Percentiles rank a stretch among this genome's conserved stretches.
Evolutionary conservation across 2,888 invertebrate species (phyloP).

Genomic region (Vesta saturnalis): DNA sequence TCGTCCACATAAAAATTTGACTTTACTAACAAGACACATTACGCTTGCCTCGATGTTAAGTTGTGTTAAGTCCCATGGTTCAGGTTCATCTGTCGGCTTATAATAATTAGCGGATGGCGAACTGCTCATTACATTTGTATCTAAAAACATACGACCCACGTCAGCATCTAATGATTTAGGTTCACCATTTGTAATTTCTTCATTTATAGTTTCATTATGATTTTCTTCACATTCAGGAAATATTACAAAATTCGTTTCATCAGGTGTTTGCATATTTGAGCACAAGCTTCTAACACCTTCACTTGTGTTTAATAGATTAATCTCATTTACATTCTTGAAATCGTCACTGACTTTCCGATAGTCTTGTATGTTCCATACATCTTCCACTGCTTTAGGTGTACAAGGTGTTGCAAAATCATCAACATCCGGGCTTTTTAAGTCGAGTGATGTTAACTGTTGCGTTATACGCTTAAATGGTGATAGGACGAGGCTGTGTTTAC

Average conservation of each 20-base stretch:
- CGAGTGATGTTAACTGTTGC: slow-evolving; percentile 77
- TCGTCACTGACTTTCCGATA: slow-evolving; percentile 42
- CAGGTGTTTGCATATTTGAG: slow-evolving; percentile 56
- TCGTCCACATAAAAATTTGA: slow-evolving; percentile 80
- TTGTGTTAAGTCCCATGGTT: slow-evolving; percentile 87
- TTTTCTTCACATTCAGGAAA: slow-evolving; percentile 66
- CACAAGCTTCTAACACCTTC: slow-evolving; percentile 57
- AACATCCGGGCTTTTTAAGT: slow-evolving; percentile 76
- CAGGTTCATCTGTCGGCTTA: slow-evolving; percentile 82
- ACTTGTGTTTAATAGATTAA: slow-evolving; percentile 57
- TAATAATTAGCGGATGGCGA: slow-evolving; percentile 82
- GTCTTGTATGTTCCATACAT: slow-evolving; percentile 67
- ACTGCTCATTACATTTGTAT: slow-evolving; percentile 64
- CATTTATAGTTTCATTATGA: slow-evolving; percentile 38
- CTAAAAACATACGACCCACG: slow-evolving; percentile 61
- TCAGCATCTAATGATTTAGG: slow-evolving; percentile 50
- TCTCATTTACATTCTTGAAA: slow-evolving; percentile 40
- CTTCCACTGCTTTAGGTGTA: slow-evolving; percentile 70
- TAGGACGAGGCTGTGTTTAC: slow-evolving; percentile 58
- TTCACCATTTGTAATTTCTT: slow-evolving; percentile 46
- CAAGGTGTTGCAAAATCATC: slow-evolving; percentile 77
- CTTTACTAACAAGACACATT: slow-evolving; percentile 86
- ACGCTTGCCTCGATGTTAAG: slow-evolving; percentile 88
- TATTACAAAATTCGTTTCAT: slow-evolving; percentile 66
- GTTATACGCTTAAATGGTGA: slow-evolving; percentile 82